Base-by-base conservation (phyloP, 2,797 vertebrate genomes). In the Girardinus metallicus region DNA sequence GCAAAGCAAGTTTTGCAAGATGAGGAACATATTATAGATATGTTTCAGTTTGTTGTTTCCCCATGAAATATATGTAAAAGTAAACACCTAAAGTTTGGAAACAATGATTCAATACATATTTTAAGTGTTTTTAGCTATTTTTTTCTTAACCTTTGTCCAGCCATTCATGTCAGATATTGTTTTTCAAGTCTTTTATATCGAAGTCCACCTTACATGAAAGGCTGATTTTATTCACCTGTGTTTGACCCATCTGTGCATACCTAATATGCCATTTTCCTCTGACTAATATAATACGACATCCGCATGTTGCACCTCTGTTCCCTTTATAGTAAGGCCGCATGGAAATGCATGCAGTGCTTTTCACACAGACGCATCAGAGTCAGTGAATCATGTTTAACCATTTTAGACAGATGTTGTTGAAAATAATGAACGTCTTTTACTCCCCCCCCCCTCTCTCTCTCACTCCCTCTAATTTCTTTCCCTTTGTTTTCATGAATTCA, bases 351-450 rank as follows among this genome's bases (percentile, higher is more conserved):
- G 77, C 51, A 75, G 18, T 55, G 34, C 73, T 81, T 76, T 85
- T 86, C 79, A 84, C 73, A 77, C 74, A 76, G 75, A 7, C 53
- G 57, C 29, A 13, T 83, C 80, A 78, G 29, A 77, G 53, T 78
- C 81, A 84, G 72, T 81, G 82, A 88, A 73, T 88, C 82, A 87
- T 82, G 74, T 87, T 85, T 82, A 81, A 85, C 75, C 62, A 73
- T 84, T 80, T 83, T 47, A 85, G 80, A 86, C 78, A 84, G 43
- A 85, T 74, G 49, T 73, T 83, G 76, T 73, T 77, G 53, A 83
- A 87, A 87, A 83, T 77, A 81, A 82, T 77, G 43, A 77, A 64
- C 5, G 43, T 81, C 41, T 77, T 43, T 82, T 60, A 68, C 51
- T n/a, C n/a, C 44, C 53, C 43, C 49, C 71, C 21, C 62, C 55